Base-by-base conservation (phyloP, 2,888 invertebrate genomes). In the Stenchaetothrips biformis region DNA sequence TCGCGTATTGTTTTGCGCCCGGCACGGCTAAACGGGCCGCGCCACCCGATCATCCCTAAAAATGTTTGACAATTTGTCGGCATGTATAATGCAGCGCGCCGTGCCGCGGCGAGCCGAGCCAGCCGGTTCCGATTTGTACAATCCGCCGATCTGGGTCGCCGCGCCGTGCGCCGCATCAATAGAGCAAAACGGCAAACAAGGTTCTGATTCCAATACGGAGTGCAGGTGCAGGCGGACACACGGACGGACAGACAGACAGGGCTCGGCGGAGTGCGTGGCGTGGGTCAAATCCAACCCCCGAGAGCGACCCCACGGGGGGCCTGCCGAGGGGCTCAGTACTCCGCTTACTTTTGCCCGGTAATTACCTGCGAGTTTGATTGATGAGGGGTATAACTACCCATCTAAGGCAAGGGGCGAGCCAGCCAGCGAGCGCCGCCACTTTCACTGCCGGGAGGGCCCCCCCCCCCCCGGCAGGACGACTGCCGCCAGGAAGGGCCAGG, bases 341-440 rank as follows among this genome's bases (percentile, higher is more conserved):
- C 67, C 25, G 21, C 67, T 74, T 74, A 74, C 67, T 25, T 25
- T 21, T 21, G 21, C 25, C 67, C 67, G 25, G 67, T 74, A 7
- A 74, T 74, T 74, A 74, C 67, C 67, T 74, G 67, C 25, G 67
- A 74, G 67, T 74, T 74, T 74, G 67, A 74, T 74, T 74, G 67
- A 74, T 74, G 67, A 74, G 21, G 21, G 67, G 21, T 25, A 59
- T 59, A 59, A 59, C 59, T 59, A 59, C 59, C 59, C 59, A 59
- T 25, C 67, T 74, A 11, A 37, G 37, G 37, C 37, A 37, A 37
- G 37, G 37, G 37, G 37, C 37, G 37, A 37, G 37, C 37, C 37
- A 37, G 37, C n/a, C n/a, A 37, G 37, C 37, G 37, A 37, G 37
- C 37, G 37, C 37, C 37, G 4, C 37, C n/a, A n/a, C n/a, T n/a